Conservation (phyloP, 2,888 invertebrate genomes). For the Cremastinae sp. region DNA sequence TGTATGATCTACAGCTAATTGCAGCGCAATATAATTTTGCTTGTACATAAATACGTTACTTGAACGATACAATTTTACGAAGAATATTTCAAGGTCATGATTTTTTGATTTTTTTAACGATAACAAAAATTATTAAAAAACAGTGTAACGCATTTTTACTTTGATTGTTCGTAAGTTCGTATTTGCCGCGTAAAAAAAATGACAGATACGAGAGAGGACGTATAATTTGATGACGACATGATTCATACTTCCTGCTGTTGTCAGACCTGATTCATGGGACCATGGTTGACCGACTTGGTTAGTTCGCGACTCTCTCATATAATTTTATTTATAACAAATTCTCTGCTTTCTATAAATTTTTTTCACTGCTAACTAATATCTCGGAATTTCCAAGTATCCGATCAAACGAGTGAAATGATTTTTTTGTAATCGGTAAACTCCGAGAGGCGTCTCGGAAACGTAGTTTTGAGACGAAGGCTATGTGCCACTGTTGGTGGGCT, state of each 20-base stretch:
- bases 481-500: constrained; percentile 58
- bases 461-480: constrained; percentile 38
- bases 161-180: constrained; percentile 1
- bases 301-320: constrained; percentile 75
- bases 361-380: not conserved
- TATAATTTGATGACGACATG: constrained; percentile 61
- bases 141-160: not conserved
- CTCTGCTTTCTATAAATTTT: constrained; percentile 18
- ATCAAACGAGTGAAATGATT: not conserved
- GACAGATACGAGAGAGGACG: constrained; percentile 15
- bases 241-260: constrained; percentile 78
- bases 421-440: constrained; percentile 21
- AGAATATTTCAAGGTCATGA: not conserved
- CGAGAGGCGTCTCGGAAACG: constrained; percentile 15
- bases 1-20: too few relatives aligned
- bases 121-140: not conserved
- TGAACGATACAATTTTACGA: too few relatives aligned
- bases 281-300: constrained; percentile 85
- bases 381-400: constrained; percentile 7
- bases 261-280: constrained; percentile 77
- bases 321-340: constrained; percentile 63
- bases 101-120: not conserved
- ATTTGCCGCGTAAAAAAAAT: constrained; percentile 37
- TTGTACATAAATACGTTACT: too few relatives aligned
- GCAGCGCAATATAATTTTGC: too few relatives aligned